Evolutionary conservation across 2,888 invertebrate genomes (phyloP), one percentile per base, ranked within the genome.

Genomic region (Drosophila nigricruria): DNA sequence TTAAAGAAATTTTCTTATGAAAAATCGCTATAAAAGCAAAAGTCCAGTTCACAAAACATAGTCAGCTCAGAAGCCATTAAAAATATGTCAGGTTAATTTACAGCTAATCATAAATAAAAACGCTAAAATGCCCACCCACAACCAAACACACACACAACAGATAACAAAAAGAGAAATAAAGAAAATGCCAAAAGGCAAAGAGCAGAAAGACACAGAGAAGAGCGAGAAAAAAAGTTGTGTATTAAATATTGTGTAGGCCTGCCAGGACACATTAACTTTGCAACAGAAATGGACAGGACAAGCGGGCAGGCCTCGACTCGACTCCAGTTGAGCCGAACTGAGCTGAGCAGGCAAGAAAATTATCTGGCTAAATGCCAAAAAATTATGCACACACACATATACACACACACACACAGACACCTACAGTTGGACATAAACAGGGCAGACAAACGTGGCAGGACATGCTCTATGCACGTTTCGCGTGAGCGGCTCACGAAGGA

Each of bases 261-360:
- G 82, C 72, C 79, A 75, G 67, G 65, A 67, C 70, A 74, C 68
- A 81, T 81, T 75, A 79, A 70, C 75, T 68, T 81, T 81, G 71
- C 79, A 75, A 78, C 71, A 64, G 57, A 67, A 74, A 65, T 69
- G 57, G 61, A 70, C 69, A 67, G 58, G 64, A 69, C 53, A 62
- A 63, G 49, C 79, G 56, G 64, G 54, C 47, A 66, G 43, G 63
- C 64, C 54, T n/a, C n/a, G 47, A 57, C 20, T 57, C 47, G 59
- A 64, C 32, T 72, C 38, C 53, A 64, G 45, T 60, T 71, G 63
- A 73, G 73, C 79, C 72, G 79, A 81, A 79, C 79, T 71, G 61
- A 73, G 73, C 79, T 82, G 79, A 79, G 82, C 75, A 80, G 79
- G 82, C 82, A 80, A 76, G 66, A 79, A 82, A 79, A 82, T 81